phyloP scores from a whole-genome alignment of 1,140 invertebrate genomes.

The Drosophila mauritiana region DNA sequence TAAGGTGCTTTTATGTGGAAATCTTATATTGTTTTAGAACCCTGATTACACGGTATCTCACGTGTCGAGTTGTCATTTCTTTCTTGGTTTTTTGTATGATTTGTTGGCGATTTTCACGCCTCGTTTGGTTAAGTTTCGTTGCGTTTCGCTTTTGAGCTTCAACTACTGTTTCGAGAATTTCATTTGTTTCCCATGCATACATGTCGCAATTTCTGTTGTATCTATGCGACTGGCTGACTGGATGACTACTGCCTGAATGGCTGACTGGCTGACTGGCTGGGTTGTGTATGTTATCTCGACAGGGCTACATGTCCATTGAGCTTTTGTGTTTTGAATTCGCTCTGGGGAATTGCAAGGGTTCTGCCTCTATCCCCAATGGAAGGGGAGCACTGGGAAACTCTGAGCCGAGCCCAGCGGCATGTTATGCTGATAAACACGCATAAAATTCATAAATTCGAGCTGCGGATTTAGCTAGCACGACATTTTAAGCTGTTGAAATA shows the following conservation, averaged over 20 bases:
- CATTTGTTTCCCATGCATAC: conserved; percentile 49
- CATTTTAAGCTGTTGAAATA: conserved; percentile 68
- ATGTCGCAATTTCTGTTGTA: conserved; percentile 38
- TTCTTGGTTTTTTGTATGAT: conserved; percentile 52
- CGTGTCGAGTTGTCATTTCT: neutral
- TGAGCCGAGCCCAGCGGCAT: conserved; percentile 50
- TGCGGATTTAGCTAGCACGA: conserved; percentile 46
- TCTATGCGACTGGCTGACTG: conserved; percentile 21
- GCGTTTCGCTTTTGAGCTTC: conserved; percentile 56
- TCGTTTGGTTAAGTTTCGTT: conserved; percentile 69
- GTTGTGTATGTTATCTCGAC: conserved; percentile 49
- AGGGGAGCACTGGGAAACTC: conserved; percentile 1
- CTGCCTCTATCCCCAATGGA: conserved; percentile 27
- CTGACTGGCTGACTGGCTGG: neutral
- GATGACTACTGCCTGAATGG: neutral
- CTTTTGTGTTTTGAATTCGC: conserved; percentile 50
- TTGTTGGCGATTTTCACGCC: conserved; percentile 80
- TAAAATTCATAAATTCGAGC: conserved; percentile 76
- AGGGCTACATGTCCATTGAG: conserved; percentile 59
- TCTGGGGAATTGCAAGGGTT: conserved; percentile 45
- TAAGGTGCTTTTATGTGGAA: too few species aligned
- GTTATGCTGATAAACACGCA: conserved; percentile 78
- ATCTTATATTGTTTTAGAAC: too few species aligned
- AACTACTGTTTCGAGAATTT: conserved; percentile 53
- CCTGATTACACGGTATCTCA: neutral